Base-by-base conservation (phyloP, 2,113 vertebrate species). In the Neotoma lepida region DNA sequence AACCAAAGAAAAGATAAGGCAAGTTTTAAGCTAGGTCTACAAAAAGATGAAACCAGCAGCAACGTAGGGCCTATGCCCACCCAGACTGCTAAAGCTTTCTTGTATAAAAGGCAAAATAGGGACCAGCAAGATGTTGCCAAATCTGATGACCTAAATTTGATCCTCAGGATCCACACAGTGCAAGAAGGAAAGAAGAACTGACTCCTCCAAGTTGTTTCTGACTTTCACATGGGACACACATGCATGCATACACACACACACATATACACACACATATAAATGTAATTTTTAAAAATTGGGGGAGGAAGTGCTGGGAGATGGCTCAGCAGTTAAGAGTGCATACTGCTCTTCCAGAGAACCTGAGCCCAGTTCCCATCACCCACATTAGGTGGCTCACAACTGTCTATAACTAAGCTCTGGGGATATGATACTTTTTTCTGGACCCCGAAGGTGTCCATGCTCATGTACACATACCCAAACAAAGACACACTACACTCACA, bases 1-100 rank as follows among this genome's bases (percentile, higher is more conserved):
- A 96, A n/a, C 51, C 4, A 70, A 94, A 92, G 80, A 86, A 77
- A 39, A 26, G 96, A 63, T 0, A 94, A 4, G 58, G 17, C 13
- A 44, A 76, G 15, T 41, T 13, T 49, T 71, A 88, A 93, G 51
- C 10, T 10, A 44, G 46, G 0, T 0, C 20, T 33, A 49, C 6
- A 76, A 44, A 74, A 26, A 74, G 64, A 66, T 66, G 28, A 66
- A 66, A 66, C 33, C 33, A 28, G 26, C 15, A 35, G 64, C 17
- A 81, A 78, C 10, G 30, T 24, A 90, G 14, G 15, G 12, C 41
- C 66, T 73, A 4, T 68, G 86, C 12, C 35, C 7, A n/a, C 20
- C 6, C 35, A 66, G n/a, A 64, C 4, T 18, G 28, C 13, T 58
- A 73, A 88, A 76, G 15, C 4, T 14, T 10, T 63, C 56, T 20